Evolutionary conservation across 64 coral and sea anemone genomes (phyloP), one percentile per base, ranked within the genome.

Genomic region (Actinia equina): DNA sequence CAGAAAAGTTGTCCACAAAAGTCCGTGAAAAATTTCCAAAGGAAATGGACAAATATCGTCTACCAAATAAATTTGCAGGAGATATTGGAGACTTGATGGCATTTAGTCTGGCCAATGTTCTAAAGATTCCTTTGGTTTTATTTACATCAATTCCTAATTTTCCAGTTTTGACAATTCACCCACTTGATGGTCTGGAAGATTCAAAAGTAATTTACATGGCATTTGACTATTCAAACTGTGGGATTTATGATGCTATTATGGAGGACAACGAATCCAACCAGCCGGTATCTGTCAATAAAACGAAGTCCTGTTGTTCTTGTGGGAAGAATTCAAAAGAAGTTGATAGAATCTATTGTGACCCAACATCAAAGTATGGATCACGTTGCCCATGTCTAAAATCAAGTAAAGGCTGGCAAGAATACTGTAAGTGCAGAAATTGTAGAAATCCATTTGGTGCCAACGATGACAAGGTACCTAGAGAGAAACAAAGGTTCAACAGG

Each of bases 31-130:
- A 0, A 14, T 80, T 43, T 44, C 10, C 10, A 44, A 18, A 9
- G 42, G 16, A 15, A 14, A 45, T 45, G 77, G 43, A 46, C 42
- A 27, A 18, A 51, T 59, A 42, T 85, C 49, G 22, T 85, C 14
- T 12, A 41, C 30, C 6, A 65, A 65, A 19, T 64, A 57, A 61
- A 42, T 61, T 63, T 44, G 7, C 57, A 7, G 83, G 83, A 17
- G 83, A 85, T 5, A 57, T 85, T 7, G 83, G 83, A 4, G 83
- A 85, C 20, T 27, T 85, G 22, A 85, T 85, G 83, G 41, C 30
- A 13, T 27, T 58, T 9, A 30, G 22, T 30, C 2, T 63, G 26
- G 54, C 56, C 3, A 85, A 64, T 37, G 23, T 85, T 43, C 26
- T 85, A 6, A 27, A 43, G 26, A 44, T 85, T 26, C 59, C 83